Percentiles rank a stretch among this genome's conserved stretches.
Conservation (phyloP, 92 coral and sea anemone genomes). For the Epizoanthus scotinus region DNA sequence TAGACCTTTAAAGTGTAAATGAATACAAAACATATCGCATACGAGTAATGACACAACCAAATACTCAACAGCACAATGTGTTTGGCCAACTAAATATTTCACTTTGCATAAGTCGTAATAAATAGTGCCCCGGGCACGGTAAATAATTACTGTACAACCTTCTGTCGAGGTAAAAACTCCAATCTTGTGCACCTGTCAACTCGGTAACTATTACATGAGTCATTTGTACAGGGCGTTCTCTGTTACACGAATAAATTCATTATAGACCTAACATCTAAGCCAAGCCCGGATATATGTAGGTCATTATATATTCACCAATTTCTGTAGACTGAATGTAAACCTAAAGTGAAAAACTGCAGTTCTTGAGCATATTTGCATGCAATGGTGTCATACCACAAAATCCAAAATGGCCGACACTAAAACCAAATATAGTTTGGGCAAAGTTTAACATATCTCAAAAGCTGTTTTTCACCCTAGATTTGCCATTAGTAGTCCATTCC, state of each 20-base stretch:
- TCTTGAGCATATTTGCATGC: neutral
- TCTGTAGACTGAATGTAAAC: neutral
- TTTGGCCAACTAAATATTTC: neutral
- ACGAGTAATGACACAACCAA: too few relatives aligned
- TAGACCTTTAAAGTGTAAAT: too few relatives aligned
- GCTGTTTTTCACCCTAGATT: too few relatives aligned
- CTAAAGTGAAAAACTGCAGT: neutral
- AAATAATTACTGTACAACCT: neutral
- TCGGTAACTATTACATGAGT: neutral
- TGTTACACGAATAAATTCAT: neutral
- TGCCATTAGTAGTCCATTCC: too few relatives aligned
- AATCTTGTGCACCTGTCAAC: neutral
- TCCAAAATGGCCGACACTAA: too few relatives aligned
- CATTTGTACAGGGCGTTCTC: neutral
- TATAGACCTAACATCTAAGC: constrained; percentile 6
- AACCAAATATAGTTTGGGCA: too few relatives aligned
- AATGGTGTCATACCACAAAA: neutral
- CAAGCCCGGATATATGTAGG: constrained; percentile 3
- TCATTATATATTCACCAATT: neutral
- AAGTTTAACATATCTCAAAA: too few relatives aligned
- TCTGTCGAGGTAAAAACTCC: neutral
- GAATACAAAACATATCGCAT: too few relatives aligned
- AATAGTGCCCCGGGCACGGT: constrained; percentile 28
- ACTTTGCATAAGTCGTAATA: constrained; percentile 1
- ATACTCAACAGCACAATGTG: too few relatives aligned